Evolutionary conservation across 2,888 invertebrate genomes (phyloP).

Genomic region (Acanthosepion pharaonis): DNA sequence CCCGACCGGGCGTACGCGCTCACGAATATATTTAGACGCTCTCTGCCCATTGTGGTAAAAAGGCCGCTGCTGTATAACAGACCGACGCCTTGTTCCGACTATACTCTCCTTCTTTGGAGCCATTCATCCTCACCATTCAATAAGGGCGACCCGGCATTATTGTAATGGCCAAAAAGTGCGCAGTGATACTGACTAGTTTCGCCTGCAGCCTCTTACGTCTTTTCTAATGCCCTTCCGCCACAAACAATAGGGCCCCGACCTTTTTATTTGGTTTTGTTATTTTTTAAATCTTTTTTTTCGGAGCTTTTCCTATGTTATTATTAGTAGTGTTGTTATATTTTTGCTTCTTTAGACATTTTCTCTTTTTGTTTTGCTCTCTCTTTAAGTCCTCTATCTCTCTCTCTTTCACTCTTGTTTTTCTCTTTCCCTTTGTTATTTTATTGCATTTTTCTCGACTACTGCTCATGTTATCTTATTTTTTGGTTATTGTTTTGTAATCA

Average conservation of each 20-base stretch:
- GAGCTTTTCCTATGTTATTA: too few species aligned
- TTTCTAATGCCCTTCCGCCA: background rate
- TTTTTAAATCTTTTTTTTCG: background rate
- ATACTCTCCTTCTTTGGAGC: background rate
- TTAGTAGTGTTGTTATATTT: background rate
- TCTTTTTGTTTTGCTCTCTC: background rate
- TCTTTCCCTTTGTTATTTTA: background rate
- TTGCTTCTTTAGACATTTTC: background rate
- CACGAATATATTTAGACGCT: conserved; percentile 23
- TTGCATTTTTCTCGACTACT: background rate
- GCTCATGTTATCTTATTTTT: background rate
- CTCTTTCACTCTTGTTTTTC: background rate
- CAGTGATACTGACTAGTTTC: background rate
- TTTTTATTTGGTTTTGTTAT: background rate
- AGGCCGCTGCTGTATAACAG: background rate
- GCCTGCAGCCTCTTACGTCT: conserved; percentile 33
- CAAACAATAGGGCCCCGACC: background rate
- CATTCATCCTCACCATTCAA: background rate
- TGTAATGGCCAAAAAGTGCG: conserved; percentile 33
- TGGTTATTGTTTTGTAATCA: background rate
- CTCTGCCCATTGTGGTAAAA: background rate
- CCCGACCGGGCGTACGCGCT: background rate
- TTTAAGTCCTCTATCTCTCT: background rate
- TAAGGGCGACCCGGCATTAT: conserved; percentile 16
- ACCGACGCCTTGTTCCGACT: conserved; percentile 10